Base-by-base conservation (phyloP, 1,140 invertebrate genomes). In the Megathymus violae region DNA sequence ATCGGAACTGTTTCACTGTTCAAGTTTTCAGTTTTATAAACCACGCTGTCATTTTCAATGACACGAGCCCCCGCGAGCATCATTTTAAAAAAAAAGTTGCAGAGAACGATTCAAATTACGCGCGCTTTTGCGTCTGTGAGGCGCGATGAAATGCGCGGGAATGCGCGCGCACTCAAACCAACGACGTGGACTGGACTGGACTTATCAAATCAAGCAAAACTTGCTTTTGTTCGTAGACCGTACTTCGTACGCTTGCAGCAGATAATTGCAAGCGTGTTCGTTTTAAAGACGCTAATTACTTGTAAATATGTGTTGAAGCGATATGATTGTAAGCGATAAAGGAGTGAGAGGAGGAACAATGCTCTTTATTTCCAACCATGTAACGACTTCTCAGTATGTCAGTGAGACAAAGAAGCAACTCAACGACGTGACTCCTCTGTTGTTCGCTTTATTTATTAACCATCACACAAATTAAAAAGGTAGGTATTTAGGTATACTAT, bases 61-160 rank as follows among this genome's bases (percentile, higher is more conserved):
- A 89, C 82, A 38, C 88, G 69, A 27, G 81, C 88, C 17, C 88
- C 88, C 50, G 88, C 88, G 64, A 90, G 82, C 83, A 88, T 86
- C 82, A 88, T 90, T 62, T 51, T 76, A 11, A 67, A 69, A 43
- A 62, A 47, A 48, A 54, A 64, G 63, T 44, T 59, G 47, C 58
- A 63, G 2, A 22, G 47, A 38, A 36, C 34, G 34, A 70, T 68
- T 64, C 40, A 64, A 62, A 56, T 48, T 47, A 40, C 62, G 72
- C 76, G 72, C 78, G 75, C 74, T 75, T 67, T 58, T 27, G 17
- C 3, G 13, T 41, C 19, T 68, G 50, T 63, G 62, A 52, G 68
- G 72, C 82, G 83, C 71, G 60, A 48, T 54, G 52, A 69, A 80
- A 64, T 79, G 73, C 69, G 74, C 71, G 25, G 9, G 15, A 80